Evolutionary conservation across 1,140 invertebrate species (phyloP).

Genomic region (Cotesia glomerata): DNA sequence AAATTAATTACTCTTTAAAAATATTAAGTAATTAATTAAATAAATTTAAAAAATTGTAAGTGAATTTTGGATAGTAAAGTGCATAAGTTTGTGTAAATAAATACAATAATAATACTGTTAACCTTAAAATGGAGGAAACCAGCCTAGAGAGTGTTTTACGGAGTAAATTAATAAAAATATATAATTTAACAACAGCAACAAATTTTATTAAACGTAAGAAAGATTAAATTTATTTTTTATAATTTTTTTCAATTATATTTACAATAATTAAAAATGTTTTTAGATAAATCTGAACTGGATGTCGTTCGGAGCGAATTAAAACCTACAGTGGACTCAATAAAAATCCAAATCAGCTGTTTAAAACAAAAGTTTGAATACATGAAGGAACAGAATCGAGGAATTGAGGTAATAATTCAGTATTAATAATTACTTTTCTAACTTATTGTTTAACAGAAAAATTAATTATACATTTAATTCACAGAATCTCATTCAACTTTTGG

Average conservation of each 20-base stretch:
- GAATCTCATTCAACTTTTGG: slow-evolving; percentile 31
- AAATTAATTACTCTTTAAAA: too few species aligned
- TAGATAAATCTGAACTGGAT: slow-evolving; percentile 21
- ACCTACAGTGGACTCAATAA: slow-evolving; percentile 19
- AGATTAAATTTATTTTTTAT: too few species aligned
- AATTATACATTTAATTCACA: slow-evolving; percentile 12
- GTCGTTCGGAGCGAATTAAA: slow-evolving; percentile 8
- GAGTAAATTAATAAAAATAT: slow-evolving; percentile 9
- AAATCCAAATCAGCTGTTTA: slow-evolving; percentile 24
- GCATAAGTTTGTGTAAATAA: too few species aligned
- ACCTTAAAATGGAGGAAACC: background rate
- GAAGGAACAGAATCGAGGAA: slow-evolving; percentile 36
- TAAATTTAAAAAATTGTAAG: too few species aligned
- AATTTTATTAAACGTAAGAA: slow-evolving; percentile 20
- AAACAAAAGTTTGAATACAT: slow-evolving; percentile 35
- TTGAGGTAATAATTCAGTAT: slow-evolving; percentile 33
- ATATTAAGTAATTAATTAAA: too few species aligned
- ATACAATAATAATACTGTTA: background rate
- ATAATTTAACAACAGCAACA: slow-evolving; percentile 26
- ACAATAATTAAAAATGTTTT: slow-evolving; percentile 1
- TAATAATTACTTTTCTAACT: background rate
- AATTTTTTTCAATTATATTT: background rate
- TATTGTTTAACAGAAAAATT: background rate
- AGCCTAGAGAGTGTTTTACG: slow-evolving; percentile 20
- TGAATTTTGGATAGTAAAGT: too few species aligned